Conservation (phyloP, 2,888 invertebrate genomes). For the Pemphredon lugubris region DNA sequence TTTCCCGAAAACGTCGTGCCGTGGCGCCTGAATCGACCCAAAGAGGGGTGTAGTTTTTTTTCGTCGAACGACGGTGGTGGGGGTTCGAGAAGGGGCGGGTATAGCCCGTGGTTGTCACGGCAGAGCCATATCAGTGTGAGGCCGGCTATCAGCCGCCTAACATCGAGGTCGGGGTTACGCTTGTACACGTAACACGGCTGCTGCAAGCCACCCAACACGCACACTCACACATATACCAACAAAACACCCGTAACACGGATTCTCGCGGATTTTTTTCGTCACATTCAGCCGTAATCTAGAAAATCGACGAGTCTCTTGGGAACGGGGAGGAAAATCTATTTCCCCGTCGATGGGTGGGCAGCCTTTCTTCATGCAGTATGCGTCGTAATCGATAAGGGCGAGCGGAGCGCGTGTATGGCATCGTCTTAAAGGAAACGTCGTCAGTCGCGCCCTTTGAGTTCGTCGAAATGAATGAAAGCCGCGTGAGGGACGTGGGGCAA, state of each 20-base stretch:
- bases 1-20: conserved; percentile 36
- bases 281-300: conserved; percentile 27
- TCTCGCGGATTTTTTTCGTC: conserved; percentile 41
- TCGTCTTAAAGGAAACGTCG: conserved; percentile 51
- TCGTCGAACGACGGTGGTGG: not conserved
- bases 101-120: conserved; percentile 59
- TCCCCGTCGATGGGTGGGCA: conserved; percentile 45
- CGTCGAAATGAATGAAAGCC: conserved; percentile 53
- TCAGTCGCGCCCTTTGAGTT: conserved; percentile 42
- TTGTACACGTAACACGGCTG: conserved; percentile 64
- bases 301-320: no score
- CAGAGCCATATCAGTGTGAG: conserved; percentile 75
- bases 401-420: conserved; percentile 48
- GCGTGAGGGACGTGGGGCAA: conserved; percentile 4
- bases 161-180: conserved; percentile 73
- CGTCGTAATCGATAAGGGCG: conserved; percentile 70
- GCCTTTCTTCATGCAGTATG: conserved; percentile 60
- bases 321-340: conserved; percentile 41
- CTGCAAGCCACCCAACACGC: conserved; percentile 50
- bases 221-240: conserved; percentile 32
- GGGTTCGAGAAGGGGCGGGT: conserved; percentile 49
- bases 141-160: conserved; percentile 80
- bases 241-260: conserved; percentile 41
- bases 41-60: conserved; percentile 50
- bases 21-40: conserved; percentile 50